A percentile compares a stretch with the other conserved stretches of the same genome.
phyloP scores from a whole-genome alignment of 2,113 vertebrate species.

The Perca schrenkii region DNA sequence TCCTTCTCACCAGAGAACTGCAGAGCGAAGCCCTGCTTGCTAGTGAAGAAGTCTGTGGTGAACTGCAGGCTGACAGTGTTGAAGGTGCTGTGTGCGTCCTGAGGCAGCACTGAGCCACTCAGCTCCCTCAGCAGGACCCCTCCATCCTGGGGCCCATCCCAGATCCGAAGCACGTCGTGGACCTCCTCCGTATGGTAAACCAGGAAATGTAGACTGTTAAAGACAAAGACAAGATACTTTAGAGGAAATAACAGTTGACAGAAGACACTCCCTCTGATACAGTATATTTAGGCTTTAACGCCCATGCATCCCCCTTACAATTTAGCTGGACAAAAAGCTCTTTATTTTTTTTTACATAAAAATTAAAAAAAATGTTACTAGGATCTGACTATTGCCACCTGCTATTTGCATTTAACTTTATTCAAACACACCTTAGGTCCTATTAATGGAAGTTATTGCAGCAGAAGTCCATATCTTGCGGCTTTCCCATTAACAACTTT shows the following conservation, averaged over 20 bases:
- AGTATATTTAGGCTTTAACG: neutral
- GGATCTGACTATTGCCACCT: neutral
- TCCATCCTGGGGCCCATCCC: slow-evolving; percentile 95
- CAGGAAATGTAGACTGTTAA: slow-evolving; percentile 93
- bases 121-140: slow-evolving; percentile 93
- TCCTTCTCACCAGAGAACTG: slow-evolving; percentile 91
- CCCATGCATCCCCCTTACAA: neutral
- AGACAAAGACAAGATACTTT: slow-evolving; percentile 16
- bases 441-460: slow-evolving; percentile 9
- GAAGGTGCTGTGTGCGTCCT: slow-evolving; percentile 95
- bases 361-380: neutral
- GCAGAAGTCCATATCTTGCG: neutral
- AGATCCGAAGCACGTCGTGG: slow-evolving; percentile 94
- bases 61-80: slow-evolving; percentile 94
- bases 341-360: neutral
- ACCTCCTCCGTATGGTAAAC: slow-evolving; percentile 98
- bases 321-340: neutral
- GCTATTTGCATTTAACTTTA: neutral
- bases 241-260: neutral
- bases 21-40: slow-evolving; percentile 97
- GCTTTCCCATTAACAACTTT: slow-evolving; percentile 18
- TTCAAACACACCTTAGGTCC: neutral
- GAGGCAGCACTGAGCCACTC: slow-evolving; percentile 89
- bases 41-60: slow-evolving; percentile 99
- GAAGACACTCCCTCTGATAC: neutral